Evolutionary conservation across 2,888 invertebrate genomes (phyloP).

Genomic region (Chloroclysta siterata): DNA sequence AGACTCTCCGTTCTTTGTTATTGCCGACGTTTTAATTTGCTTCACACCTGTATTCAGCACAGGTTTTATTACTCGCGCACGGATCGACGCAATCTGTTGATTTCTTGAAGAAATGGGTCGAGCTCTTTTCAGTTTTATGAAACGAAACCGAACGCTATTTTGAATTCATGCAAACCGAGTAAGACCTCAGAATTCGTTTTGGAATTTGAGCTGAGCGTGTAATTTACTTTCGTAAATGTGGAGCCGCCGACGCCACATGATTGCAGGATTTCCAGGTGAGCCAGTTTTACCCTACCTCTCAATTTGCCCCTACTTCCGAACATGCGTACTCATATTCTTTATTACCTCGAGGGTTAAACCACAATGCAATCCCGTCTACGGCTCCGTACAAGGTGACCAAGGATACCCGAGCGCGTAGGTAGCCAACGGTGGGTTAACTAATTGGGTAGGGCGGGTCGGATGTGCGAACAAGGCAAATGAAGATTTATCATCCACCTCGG

Average conservation of each 20-base stretch:
- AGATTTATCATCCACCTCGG: constrained; percentile 77
- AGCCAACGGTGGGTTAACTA: constrained; percentile 64
- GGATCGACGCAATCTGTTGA: constrained; percentile 33
- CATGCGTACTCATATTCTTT: constrained; percentile 36
- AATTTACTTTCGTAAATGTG: constrained; percentile 20
- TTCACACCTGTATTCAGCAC: constrained; percentile 51
- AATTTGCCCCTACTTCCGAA: constrained; percentile 35
- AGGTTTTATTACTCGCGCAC: constrained; percentile 32
- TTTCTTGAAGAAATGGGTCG: constrained; percentile 27
- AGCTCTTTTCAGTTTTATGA: constrained; percentile 24
- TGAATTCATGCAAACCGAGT: background rate
- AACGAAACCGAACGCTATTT: constrained; percentile 16
- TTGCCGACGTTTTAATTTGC: constrained; percentile 49
- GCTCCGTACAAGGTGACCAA: constrained; percentile 64
- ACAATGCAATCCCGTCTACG: constrained; percentile 46
- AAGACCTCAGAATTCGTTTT: constrained; percentile 24
- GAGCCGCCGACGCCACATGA: constrained; percentile 21
- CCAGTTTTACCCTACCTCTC: constrained; percentile 28
- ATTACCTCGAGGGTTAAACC: constrained; percentile 43
- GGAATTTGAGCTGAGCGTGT: constrained; percentile 18
- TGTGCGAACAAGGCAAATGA: constrained; percentile 81
- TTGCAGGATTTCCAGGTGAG: constrained; percentile 33
- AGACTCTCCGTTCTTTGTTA: constrained; percentile 64
- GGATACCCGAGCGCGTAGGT: constrained; percentile 65
- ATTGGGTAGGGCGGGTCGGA: constrained; percentile 78